Evolutionary conservation across 2,113 vertebrate species (phyloP), one percentile per base, ranked within the genome.

Genomic region (Mugil cephalus): DNA sequence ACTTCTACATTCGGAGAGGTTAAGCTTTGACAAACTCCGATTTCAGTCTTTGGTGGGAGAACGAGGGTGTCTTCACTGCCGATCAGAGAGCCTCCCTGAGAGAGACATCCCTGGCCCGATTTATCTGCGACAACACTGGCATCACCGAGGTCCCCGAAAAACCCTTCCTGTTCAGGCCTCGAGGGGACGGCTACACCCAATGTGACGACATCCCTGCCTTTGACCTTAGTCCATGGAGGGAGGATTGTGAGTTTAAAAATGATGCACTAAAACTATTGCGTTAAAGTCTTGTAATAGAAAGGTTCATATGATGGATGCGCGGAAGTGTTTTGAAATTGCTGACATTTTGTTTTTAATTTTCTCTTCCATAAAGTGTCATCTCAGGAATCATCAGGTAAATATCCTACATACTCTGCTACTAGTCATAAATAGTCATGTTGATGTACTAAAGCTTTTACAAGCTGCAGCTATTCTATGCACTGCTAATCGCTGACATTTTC

Each of bases 71-170:
- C 24, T 95, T 95, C 74, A 93, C 92, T 3, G 45, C 36, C 0
- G 59, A 7, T 8, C 94, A 95, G 78, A 86, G 15, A 12, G 0
- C 0, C 0, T 74, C 90, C 1, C 46, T 95, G 34, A 56, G 35
- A 7, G 10, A 53, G 0, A 78, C 82, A 0, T 93, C 90, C 6
- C 24, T 94, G 17, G 76, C 94, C 2, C 84, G 90, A 1, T 90
- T 95, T 48, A 91, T 94, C 66, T 94, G 94, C 24, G 93, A 94
- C 80, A 95, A 95, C 84, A 93, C 91, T 0, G 90, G 89, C 1
- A 90, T 95, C 71, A 62, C 39, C 10, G 89, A 89, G 1, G 71
- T 95, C 9, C 94, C 94, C 4, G 0, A 6, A 0, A 48, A 77
- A 15, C 87, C 91, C 18, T 94, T 95, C 77, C 55, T 24, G 18